Evolutionary conservation across 2,888 invertebrate species (phyloP), one percentile per base, ranked within the genome.

Genomic region (Leptura quadrifasciata): DNA sequence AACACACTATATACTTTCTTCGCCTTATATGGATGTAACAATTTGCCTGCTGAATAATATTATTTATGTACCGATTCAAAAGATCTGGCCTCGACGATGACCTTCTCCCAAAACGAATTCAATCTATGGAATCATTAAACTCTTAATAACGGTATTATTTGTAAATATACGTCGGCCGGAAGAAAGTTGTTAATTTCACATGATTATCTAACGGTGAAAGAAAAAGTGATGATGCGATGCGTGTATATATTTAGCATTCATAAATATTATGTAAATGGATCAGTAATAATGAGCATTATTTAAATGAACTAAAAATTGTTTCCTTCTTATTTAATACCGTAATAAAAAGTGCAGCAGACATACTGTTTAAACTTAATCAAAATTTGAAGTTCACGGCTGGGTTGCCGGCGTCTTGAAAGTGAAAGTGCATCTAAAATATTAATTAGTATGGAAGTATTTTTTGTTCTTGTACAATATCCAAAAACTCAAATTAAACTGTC

Each of bases 101-200:
- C 69, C 69, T 69, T 69, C 57, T 18, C 47, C n/a, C 17, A 47
- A 58, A 58, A 58, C 8, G 10, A 21, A 60, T 58, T 60, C 39
- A 69, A 20, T 15, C 20, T 9, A 10, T 67, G 31, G 21, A 18
- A 58, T 69, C 58, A 35, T 9, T n/a, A 6, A 15, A 39, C 47
- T 47, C 27, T 47, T 27, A 31, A 18, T 89, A 84, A 79, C 77
- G 77, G 75, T 79, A 63, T 31, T 35, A 60, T 75, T 68, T 71
- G 75, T 76, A 73, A 15, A 31, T 52, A 17, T n/a, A 65, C 21
- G 31, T 35, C 24, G 47, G 58, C n/a, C 52, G 35, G 69, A 79
- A 76, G 79, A 78, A 78, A 79, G 76, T 71, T 73, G 74, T 54
- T 54, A 65, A 69, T 21, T 47, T 64, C 72, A 69, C 52, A 10